Evolutionary conservation across 2,888 invertebrate genomes (phyloP), one percentile per base, ranked within the genome.

Genomic region (Hecatera dysodea): DNA sequence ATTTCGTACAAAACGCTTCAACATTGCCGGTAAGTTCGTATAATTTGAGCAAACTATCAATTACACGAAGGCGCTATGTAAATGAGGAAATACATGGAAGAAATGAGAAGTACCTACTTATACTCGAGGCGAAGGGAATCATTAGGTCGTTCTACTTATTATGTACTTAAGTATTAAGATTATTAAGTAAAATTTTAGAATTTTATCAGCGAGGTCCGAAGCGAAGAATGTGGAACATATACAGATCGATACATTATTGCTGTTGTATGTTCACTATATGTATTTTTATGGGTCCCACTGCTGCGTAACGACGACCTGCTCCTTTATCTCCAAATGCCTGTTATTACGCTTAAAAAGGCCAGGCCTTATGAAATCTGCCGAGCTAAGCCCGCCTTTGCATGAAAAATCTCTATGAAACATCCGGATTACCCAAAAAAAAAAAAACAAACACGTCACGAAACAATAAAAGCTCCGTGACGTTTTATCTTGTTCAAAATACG

Each of bases 41-140:
- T 73, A 65, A 80, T 81, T 81, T 67, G 70, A 81, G 55, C 64
- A 50, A 72, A 81, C 70, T 78, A 81, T 73, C 67, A 80, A 80
- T 71, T 78, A 73, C 65, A 55, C 22, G 42, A 72, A 67, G 67
- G 65, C 69, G 56, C 69, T 78, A 81, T 69, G 69, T 78, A 70
- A 81, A 81, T 72, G 61, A 69, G 67, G 53, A 72, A 72, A 64
- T 70, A 46, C 46, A 70, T 44, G 33, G 57, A 72, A 68, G 33
- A 69, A 65, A 29, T 59, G 6, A 67, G 36, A 57, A n/a, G 24
- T 65, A 29, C 29, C 29, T 29, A 6, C 29, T 29, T 29, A 50
- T 46, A 67, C 29, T 53, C 19, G 57, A 63, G 15, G 59, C 46
- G 2, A 60, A 53, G 52, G 67, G 52, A 80, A 67, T 75, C 60